Conservation (phyloP, 2,888 invertebrate species). For the Pheosia tremula region DNA sequence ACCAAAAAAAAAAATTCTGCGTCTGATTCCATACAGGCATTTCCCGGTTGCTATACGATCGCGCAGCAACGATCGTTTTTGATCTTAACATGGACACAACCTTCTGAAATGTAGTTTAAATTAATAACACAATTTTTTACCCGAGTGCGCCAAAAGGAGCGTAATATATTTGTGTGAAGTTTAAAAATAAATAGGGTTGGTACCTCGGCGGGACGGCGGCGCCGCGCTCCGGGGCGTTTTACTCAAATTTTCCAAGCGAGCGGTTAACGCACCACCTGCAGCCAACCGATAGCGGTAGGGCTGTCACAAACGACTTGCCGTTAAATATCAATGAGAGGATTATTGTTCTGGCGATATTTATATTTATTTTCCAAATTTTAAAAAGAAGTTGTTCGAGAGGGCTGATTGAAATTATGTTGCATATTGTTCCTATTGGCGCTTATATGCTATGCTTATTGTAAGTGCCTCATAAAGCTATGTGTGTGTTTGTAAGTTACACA, state of each 20-base stretch:
- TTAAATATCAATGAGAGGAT: slow-evolving; percentile 1
- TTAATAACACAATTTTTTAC: too few species aligned
- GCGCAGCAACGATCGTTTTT: too few species aligned
- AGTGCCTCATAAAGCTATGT: too few species aligned
- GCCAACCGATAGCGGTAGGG: slow-evolving; percentile 28
- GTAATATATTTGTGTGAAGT: neutral
- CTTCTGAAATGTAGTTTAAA: too few species aligned
- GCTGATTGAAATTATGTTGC: neutral
- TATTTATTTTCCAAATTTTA: neutral
- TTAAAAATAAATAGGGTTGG: neutral
- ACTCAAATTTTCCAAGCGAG: slow-evolving; percentile 41
- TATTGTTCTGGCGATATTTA: neutral
- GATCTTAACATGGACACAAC: too few species aligned
- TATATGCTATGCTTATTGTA: too few species aligned
- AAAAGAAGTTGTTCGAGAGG: neutral
- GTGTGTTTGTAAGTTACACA: too few species aligned
- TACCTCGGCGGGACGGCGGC: neutral
- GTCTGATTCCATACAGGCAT: too few species aligned
- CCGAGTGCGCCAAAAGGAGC: neutral
- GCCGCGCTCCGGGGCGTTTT: slow-evolving; percentile 20
- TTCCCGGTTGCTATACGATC: too few species aligned
- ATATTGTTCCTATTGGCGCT: too few species aligned
- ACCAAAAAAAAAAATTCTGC: too few species aligned
- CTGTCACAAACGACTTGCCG: slow-evolving; percentile 11
- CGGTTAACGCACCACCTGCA: slow-evolving; percentile 35